phyloP scores from a whole-genome alignment of 2,888 invertebrate genomes.

The Helobdella robusta region DNA sequence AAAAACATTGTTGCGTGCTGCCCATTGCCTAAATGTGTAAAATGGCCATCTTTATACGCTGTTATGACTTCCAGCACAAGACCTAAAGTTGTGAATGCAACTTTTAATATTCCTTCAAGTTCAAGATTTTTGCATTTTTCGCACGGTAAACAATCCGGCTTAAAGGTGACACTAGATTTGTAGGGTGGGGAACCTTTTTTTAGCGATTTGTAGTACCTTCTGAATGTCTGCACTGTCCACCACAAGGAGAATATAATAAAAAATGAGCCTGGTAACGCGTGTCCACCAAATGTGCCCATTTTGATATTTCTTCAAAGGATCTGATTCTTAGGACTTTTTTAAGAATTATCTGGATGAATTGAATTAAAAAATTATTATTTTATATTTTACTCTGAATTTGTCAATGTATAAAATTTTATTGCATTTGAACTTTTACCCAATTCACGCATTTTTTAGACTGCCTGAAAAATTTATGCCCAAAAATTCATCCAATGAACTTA shows the following conservation, averaged over 20 bases:
- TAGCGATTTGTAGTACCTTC: conserved; percentile 39
- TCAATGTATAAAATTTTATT: too few relatives aligned
- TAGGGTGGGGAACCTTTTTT: conserved; percentile 34
- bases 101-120: conserved; percentile 41
- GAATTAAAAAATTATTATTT: neutral
- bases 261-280: conserved; percentile 51
- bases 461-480: too few relatives aligned
- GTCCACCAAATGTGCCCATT: conserved; percentile 52
- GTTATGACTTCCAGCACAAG: conserved; percentile 46
- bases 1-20: conserved; percentile 54
- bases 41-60: conserved; percentile 45
- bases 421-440: too few relatives aligned
- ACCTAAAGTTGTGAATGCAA: conserved; percentile 40
- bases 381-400: too few relatives aligned
- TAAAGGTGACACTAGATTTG: conserved; percentile 28
- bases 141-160: conserved; percentile 35
- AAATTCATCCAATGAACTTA: too few relatives aligned
- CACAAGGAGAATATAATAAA: conserved; percentile 44
- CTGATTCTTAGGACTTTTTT: neutral
- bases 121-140: conserved; percentile 36
- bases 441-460: too few relatives aligned
- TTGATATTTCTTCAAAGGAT: neutral
- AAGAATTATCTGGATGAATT: neutral
- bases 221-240: conserved; percentile 42
- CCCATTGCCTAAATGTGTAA: conserved; percentile 48